A percentile compares a stretch with the other conserved stretches of the same genome.
Evolutionary conservation across 2,113 vertebrate species (phyloP).

Genomic region (Semnornis frantzii): DNA sequence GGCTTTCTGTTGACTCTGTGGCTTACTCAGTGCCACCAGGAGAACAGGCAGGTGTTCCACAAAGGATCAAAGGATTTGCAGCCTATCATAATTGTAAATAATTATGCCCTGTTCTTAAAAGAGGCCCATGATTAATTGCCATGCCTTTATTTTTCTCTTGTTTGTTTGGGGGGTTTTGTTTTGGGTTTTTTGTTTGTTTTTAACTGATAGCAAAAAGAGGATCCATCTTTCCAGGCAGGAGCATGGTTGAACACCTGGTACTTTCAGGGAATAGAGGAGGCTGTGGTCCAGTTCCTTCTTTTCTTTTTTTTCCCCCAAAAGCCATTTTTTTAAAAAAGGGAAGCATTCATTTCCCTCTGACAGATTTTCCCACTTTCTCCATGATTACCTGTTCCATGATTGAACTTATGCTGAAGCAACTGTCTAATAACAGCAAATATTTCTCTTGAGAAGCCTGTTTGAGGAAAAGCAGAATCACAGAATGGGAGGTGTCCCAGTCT

Average conservation of each 20-base stretch:
- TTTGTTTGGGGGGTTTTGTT: no score
- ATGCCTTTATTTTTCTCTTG: no score
- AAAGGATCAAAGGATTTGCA: not conserved
- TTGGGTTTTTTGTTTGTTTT: no score
- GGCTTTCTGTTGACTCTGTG: not conserved
- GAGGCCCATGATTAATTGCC: fast-evolving
- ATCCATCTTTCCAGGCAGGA: not conserved
- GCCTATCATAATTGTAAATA: not conserved
- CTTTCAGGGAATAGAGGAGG: not conserved
- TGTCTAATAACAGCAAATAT: not conserved
- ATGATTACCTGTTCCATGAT: not conserved
- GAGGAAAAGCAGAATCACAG: not conserved
- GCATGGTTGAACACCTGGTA: not conserved
- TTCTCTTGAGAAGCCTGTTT: not conserved
- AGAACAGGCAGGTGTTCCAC: not conserved
- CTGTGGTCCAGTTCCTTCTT: not conserved
- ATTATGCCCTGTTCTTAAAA: not conserved
- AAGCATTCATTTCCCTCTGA: not conserved
- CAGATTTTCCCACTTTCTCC: not conserved
- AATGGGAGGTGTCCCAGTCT: not conserved
- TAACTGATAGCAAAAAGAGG: not conserved
- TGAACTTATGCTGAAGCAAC: not conserved
- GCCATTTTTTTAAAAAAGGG: not conserved
- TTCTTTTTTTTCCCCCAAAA: not conserved
- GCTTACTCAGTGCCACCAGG: not conserved